Base-by-base conservation (phyloP, 2,888 invertebrate species). In the Hartigia nigra region DNA sequence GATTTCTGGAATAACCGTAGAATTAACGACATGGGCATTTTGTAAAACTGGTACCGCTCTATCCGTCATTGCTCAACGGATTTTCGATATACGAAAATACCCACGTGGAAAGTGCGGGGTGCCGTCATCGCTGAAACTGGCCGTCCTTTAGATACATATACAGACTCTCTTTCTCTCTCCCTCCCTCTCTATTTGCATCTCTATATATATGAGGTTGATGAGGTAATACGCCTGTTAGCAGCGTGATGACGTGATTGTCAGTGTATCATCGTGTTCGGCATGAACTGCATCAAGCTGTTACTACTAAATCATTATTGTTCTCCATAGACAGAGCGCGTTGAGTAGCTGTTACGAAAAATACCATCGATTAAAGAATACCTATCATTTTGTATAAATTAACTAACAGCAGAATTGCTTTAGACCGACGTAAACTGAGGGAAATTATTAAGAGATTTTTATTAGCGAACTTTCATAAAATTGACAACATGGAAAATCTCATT, bases 91-190 rank as follows among this genome's bases (percentile, higher is more conserved):
- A 31, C 12, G 39, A 69, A 70, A 78, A 76, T 75, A 31, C 69
- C 34, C n/a, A n/a, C 74, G 70, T 39, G 37, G 79, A 77, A 78
- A 79, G 80, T 75, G 78, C 36, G 78, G 69, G 80, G 82, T 87
- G 88, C 75, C 88, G 86, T 88, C 88, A 86, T 84, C 88, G 79
- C 84, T 83, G 77, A 80, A 88, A 88, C 81, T 83, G 80, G 85
- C 69, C 83, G 85, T 84, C 86, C 88, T 87, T 86, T 87, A 75
- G 77, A 79, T 55, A 55, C 55, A 5, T 55, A 55, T 9, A 23
- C 1, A 55, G 55, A 55, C 55, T 1, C 55, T 23, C 12, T 37
- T 4, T 4, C 55, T 9, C 9, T 23, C 39, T 39, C 39, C 4
- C 37, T 37, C 39, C 12, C 14, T 37, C 37, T 36, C 35, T 35